Evolutionary conservation across 2,888 invertebrate genomes (phyloP), one percentile per base, ranked within the genome.

Genomic region (Penaeus monodon): DNA sequence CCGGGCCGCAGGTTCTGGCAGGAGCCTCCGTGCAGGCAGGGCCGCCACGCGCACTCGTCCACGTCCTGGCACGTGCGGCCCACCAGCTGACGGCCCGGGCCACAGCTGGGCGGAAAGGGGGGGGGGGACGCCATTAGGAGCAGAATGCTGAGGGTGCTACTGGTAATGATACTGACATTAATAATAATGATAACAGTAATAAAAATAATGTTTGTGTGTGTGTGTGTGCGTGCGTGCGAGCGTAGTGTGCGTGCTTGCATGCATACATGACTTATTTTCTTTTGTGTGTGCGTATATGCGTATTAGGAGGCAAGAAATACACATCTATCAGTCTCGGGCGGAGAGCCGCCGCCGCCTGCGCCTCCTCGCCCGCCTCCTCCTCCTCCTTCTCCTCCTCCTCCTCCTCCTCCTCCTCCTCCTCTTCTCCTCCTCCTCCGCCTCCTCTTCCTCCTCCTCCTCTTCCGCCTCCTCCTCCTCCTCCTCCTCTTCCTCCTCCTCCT

Each of bases 11-110:
- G 83, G 83, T 83, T 83, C 24, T 63, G 33, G 65, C 83, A 83
- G 44, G 83, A n/a, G 65, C 83, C 83, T 7, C 76, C 74, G 65
- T 83, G 76, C 7, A 83, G 44, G 38, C 83, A 83, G 24, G 83
- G 83, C 64, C 76, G 64, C 76, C 76, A 83, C n/a, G 74, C n/a
- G 76, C 83, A 83, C 83, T 83, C 83, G 44, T 83, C 65, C 65
- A 83, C 65, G 66, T 83, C 83, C 38, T 83, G 66, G 38, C 83
- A 83, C 27, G 63, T 29, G 33, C 70, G 38, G 65, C 64, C 76
- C 74, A 76, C 83, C 64, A 76, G 83, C 38, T 76, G 64, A 14
- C 76, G 38, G 7, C 83, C 83, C 20, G 74, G 24, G 3, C 83
- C 83, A 24, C 83, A 83, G 29, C 83, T 83, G 74, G 49, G 24